phyloP scores from a whole-genome alignment of 2,113 vertebrate genomes.

The Antechinus stuartii region DNA sequence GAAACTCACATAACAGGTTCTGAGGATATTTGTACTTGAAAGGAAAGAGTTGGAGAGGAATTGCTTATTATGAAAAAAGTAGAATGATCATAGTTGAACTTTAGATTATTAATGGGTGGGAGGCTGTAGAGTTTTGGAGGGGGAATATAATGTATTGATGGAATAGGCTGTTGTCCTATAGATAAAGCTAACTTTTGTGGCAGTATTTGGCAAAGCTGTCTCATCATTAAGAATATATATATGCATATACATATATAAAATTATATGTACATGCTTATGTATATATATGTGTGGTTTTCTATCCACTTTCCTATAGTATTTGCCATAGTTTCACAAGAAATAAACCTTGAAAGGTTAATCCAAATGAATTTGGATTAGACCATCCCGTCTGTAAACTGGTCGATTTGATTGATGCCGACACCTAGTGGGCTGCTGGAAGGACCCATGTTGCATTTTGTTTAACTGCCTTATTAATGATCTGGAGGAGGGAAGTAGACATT shows the following conservation, averaged over 20 bases:
- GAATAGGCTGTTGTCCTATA: background rate
- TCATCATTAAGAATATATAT: background rate
- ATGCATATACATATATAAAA: background rate
- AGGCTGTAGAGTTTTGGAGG: background rate
- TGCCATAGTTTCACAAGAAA: background rate
- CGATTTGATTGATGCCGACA: conserved; percentile 37
- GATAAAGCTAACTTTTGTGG: too few relatives aligned
- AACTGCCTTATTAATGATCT: conserved; percentile 68
- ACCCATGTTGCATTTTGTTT: conserved; percentile 64
- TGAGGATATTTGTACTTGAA: background rate
- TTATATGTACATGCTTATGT: too few relatives aligned
- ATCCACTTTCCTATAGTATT: background rate
- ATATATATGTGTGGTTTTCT: background rate
- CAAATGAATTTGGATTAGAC: conserved; percentile 16
- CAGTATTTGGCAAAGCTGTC: background rate
- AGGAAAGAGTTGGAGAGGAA: background rate
- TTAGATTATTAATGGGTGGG: background rate
- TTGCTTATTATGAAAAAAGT: background rate
- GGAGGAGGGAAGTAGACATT: conserved; percentile 45
- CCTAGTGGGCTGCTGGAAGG: conserved; percentile 43
- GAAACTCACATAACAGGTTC: background rate
- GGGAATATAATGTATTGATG: background rate
- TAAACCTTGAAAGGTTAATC: conserved; percentile 3
- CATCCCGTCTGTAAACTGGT: background rate
- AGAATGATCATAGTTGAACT: background rate